phyloP scores from a whole-genome alignment of 2,888 invertebrate species.

The Druceiella hillmani region DNA sequence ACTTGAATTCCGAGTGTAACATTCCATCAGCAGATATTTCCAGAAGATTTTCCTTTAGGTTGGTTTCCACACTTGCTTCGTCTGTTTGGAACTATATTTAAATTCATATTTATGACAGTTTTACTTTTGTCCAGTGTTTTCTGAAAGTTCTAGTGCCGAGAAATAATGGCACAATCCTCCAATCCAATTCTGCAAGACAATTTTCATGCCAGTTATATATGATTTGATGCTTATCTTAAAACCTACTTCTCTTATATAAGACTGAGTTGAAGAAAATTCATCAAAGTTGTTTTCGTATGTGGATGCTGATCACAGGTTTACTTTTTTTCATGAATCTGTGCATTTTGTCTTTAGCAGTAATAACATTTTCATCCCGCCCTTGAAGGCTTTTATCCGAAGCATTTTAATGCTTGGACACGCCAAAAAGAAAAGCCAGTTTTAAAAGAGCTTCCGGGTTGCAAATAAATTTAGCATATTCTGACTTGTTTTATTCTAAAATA shows the following conservation, averaged over 20 bases:
- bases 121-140: constrained; percentile 22
- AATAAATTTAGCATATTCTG: no score
- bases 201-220: constrained; percentile 17
- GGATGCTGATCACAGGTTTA: no score
- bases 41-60: constrained; percentile 23
- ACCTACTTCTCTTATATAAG: constrained; percentile 16
- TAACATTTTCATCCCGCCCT: no score
- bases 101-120: constrained; percentile 14
- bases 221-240: constrained; percentile 18
- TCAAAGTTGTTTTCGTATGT: no score
- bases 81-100: constrained; percentile 18
- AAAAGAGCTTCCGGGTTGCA: no score
- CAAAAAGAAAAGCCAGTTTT: no score
- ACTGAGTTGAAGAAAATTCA: constrained; percentile 15
- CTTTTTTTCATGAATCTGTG: no score
- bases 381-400: no score
- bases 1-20: constrained; percentile 23
- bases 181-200: constrained; percentile 19
- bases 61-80: constrained; percentile 19
- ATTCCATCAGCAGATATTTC: constrained; percentile 24
- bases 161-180: constrained; percentile 18
- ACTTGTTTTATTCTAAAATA: no score
- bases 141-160: constrained; percentile 20
- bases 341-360: no score
- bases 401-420: no score